Evolutionary conservation across 1,140 invertebrate species (phyloP).

Genomic region (Onthophagus taurus): DNA sequence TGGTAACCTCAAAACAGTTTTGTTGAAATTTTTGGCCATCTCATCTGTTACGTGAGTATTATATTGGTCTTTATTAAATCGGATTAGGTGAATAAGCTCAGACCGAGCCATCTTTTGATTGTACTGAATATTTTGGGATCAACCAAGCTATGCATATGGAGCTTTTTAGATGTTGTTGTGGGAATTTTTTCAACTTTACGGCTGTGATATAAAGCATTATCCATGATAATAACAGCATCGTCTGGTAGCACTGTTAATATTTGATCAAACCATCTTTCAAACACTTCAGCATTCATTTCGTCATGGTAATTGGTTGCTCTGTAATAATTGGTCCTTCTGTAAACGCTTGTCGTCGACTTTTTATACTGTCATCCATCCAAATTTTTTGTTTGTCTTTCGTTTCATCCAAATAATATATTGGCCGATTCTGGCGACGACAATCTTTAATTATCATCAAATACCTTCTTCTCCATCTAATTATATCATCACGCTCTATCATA

Average conservation of each 20-base stretch:
- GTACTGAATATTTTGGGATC: conserved; percentile 17
- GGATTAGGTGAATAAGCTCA: conserved; percentile 20
- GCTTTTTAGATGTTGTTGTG: conserved; percentile 19
- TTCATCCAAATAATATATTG: too few species aligned
- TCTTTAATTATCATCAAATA: too few species aligned
- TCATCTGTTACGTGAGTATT: conserved; percentile 22
- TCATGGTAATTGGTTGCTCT: conserved; percentile 31
- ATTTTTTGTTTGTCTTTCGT: too few species aligned
- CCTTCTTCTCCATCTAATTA: too few species aligned
- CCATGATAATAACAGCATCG: conserved; percentile 25
- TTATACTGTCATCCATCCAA: too few species aligned
- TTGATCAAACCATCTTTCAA: conserved; percentile 38
- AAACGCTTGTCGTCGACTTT: too few species aligned
- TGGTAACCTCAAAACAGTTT: conserved; percentile 21
- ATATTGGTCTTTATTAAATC: conserved; percentile 16
- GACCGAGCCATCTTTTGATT: conserved; percentile 16
- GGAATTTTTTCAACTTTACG: conserved; percentile 19
- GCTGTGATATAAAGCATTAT: conserved; percentile 22
- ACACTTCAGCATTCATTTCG: conserved; percentile 16
- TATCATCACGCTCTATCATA: too few species aligned
- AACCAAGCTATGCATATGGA: conserved; percentile 27
- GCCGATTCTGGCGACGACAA: too few species aligned
- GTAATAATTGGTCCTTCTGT: too few species aligned
- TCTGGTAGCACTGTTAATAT: conserved; percentile 12
- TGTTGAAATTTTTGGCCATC: conserved; percentile 18